Conservation (phyloP, 2,113 vertebrate genomes). For the Glaucomys volans region DNA sequence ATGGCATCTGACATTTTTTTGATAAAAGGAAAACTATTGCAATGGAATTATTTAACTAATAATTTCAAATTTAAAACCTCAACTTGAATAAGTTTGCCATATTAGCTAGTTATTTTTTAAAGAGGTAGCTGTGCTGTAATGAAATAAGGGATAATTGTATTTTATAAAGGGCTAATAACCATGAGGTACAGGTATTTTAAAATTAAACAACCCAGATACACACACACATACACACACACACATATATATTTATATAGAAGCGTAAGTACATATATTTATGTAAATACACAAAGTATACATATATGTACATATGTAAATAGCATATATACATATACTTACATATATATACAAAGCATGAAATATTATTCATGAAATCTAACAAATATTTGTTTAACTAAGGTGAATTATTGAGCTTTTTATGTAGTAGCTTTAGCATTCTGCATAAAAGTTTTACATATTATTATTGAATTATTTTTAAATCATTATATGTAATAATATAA, state of each 20-base stretch:
- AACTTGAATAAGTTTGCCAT: background rate
- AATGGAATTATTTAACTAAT: background rate
- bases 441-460: background rate
- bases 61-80: background rate
- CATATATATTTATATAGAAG: background rate
- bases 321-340: background rate
- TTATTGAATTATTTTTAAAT: background rate
- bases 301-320: too few species aligned
- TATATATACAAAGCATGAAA: background rate
- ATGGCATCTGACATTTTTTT: background rate
- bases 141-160: background rate
- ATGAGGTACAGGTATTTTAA: background rate
- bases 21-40: background rate
- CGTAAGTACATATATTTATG: background rate
- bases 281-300: background rate
- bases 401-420: background rate
- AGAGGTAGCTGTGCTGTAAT: background rate
- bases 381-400: background rate
- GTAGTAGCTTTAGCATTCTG: background rate
- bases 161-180: background rate
- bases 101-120: background rate
- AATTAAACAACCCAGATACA: background rate
- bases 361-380: background rate
- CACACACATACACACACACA: too few species aligned
- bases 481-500: background rate